Percentiles rank a stretch among this genome's conserved stretches.
These are phyloP conservation scores for Dolichomitus sp. DNA, from an alignment of 2,888 invertebrate species.

Conservation along the genomic window DNA sequence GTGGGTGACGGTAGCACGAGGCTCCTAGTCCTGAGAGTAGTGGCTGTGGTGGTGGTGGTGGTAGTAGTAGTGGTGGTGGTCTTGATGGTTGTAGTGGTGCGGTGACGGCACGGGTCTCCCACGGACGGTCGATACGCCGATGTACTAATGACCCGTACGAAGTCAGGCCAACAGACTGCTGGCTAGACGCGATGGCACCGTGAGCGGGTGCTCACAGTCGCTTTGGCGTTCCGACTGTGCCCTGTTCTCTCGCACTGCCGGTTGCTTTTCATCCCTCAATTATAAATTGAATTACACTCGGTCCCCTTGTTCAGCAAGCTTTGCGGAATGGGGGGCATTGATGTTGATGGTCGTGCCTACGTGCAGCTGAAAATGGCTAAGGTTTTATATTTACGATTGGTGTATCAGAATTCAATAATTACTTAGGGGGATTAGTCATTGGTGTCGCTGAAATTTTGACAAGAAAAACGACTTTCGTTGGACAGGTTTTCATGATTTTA, in stretches of 20 bases:
- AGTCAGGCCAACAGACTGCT: conserved; percentile 82
- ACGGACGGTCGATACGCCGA: conserved; percentile 82
- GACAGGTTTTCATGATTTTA: not conserved
- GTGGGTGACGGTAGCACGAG: conserved; percentile 34
- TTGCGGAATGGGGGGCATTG: not conserved
- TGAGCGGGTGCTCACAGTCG: conserved; percentile 62
- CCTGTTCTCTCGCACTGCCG: conserved; percentile 58
- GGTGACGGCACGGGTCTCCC: conserved; percentile 60
- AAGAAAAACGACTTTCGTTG: not conserved
- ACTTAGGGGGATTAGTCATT: not conserved
- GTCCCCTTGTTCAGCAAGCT: conserved; percentile 39
- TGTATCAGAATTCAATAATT: not conserved
- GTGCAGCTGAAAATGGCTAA: conserved; percentile 21
- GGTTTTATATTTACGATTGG: conserved; percentile 21
- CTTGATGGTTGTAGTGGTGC: conserved; percentile 56
- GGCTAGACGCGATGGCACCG: conserved; percentile 84
- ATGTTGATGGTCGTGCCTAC: conserved; percentile 5
- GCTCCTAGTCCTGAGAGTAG: conserved; percentile 46
- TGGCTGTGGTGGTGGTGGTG: not conserved
- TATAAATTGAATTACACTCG: conserved; percentile 83
- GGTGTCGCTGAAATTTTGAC: too few relatives aligned
- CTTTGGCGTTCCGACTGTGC: conserved; percentile 33
- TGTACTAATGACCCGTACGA: conserved; percentile 85
- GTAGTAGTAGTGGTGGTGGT: conserved; percentile 38
- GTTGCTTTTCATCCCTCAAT: conserved; percentile 82